These are phyloP conservation scores for Heliconius aoede DNA, from an alignment of 2,888 invertebrate species.

Conservation along the genomic window DNA sequence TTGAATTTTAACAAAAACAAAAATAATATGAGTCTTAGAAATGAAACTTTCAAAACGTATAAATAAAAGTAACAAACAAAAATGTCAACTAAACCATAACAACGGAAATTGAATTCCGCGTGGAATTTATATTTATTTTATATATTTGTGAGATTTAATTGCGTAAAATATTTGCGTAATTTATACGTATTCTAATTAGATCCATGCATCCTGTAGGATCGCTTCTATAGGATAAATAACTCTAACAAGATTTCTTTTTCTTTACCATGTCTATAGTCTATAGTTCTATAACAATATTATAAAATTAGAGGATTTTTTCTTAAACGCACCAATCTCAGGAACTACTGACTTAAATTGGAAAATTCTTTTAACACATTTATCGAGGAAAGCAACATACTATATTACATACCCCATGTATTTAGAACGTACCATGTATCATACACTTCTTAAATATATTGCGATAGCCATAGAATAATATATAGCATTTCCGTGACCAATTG, in stretches of 20 bases:
- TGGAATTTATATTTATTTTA: background rate
- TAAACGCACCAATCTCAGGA: background rate
- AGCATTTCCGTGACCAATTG: slow-evolving; percentile 6
- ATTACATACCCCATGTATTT: too few relatives aligned
- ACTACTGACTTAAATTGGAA: background rate
- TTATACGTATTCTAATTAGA: background rate
- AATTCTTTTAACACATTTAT: too few relatives aligned
- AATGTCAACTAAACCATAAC: background rate
- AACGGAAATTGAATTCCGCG: slow-evolving; percentile 13
- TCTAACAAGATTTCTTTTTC: too few relatives aligned
- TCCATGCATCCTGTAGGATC: background rate
- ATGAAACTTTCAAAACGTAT: background rate
- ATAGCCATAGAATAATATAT: too few relatives aligned
- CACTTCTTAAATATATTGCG: too few relatives aligned
- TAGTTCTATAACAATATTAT: too few relatives aligned
- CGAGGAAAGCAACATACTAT: too few relatives aligned
- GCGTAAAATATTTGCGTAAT: slow-evolving; percentile 14
- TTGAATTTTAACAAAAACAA: background rate
- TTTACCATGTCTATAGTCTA: too few relatives aligned
- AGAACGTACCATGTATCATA: too few relatives aligned
- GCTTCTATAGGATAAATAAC: background rate
- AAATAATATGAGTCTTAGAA: background rate
- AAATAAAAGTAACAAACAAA: background rate
- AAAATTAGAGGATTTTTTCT: background rate
- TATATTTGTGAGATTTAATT: slow-evolving; percentile 1